phyloP scores from a whole-genome alignment of 2,888 invertebrate genomes.

The Argyra leucocephala region DNA sequence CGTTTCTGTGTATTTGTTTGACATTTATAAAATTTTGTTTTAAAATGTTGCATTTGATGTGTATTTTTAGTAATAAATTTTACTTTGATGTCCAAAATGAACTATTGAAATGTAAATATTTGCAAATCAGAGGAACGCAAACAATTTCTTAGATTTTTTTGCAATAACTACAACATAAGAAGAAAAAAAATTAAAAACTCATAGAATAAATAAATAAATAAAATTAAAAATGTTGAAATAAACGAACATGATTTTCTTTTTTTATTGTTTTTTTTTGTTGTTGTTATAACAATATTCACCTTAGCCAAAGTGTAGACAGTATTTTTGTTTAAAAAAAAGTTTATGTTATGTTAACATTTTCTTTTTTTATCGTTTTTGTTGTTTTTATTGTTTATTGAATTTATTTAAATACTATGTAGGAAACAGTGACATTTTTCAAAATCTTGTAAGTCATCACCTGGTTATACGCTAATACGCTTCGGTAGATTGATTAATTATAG shows the following conservation, averaged over 20 bases:
- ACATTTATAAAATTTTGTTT: not conserved
- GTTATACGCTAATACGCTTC: too few relatives aligned
- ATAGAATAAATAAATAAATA: not conserved
- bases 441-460: too few relatives aligned
- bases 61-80: constrained; percentile 5
- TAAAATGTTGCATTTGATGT: constrained; percentile 3
- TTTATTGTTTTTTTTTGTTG: not conserved
- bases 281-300: too few relatives aligned
- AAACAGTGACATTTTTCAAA: too few relatives aligned
- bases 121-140: constrained; percentile 27
- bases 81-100: constrained; percentile 14
- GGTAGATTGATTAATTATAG: too few relatives aligned
- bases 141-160: not conserved
- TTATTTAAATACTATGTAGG: too few relatives aligned
- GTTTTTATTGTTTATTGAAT: too few relatives aligned
- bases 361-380: too few relatives aligned
- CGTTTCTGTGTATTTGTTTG: not conserved
- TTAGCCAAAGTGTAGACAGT: too few relatives aligned
- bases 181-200: not conserved
- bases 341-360: too few relatives aligned
- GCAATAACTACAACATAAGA: not conserved
- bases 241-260: not conserved
- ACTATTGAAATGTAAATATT: constrained; percentile 32
- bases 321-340: too few relatives aligned
- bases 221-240: not conserved